These are phyloP conservation scores for Calidris pygmaea DNA, from an alignment of 2,113 vertebrate genomes.

Conservation along the genomic window DNA sequence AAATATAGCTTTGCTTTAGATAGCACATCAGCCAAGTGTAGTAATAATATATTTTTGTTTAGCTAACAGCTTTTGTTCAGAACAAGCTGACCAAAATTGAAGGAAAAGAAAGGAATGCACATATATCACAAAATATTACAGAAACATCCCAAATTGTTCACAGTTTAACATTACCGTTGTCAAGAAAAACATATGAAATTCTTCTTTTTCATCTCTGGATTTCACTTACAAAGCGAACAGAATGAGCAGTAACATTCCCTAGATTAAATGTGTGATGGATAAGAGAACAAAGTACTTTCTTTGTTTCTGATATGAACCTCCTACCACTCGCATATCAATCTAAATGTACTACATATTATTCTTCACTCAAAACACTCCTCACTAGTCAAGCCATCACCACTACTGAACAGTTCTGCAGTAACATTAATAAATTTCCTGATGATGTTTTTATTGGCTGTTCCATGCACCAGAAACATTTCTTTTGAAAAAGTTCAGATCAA, in stretches of 20 bases:
- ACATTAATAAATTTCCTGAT: slow-evolving; percentile 69
- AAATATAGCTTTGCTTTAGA: slow-evolving; percentile 58
- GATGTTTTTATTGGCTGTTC: slow-evolving; percentile 67
- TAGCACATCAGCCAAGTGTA: slow-evolving; percentile 28
- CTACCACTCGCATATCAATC: slow-evolving; percentile 53
- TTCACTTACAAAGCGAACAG: slow-evolving; percentile 68
- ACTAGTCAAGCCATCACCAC: slow-evolving; percentile 11
- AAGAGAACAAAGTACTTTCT: slow-evolving; percentile 65
- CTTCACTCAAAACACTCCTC: slow-evolving; percentile 59
- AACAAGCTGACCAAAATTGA: slow-evolving; percentile 61
- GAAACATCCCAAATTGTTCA: slow-evolving; percentile 62
- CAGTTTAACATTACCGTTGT: slow-evolving; percentile 64
- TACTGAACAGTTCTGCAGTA: slow-evolving; percentile 39
- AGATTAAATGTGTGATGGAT: slow-evolving; percentile 74
- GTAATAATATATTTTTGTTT: slow-evolving; percentile 48
- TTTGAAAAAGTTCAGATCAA: slow-evolving; percentile 12
- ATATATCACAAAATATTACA: slow-evolving; percentile 67
- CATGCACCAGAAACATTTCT: slow-evolving; percentile 60
- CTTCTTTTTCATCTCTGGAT: slow-evolving; percentile 64
- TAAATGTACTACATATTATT: slow-evolving; percentile 54
- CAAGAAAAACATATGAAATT: slow-evolving; percentile 64
- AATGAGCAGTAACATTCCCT: slow-evolving; percentile 25
- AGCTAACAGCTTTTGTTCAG: slow-evolving; percentile 59
- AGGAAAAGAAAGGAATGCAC: slow-evolving; percentile 27
- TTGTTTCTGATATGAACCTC: slow-evolving; percentile 59